A percentile compares a stretch with the other conserved stretches of the same genome.
Conservation (phyloP, 2,113 vertebrate species). For the Cariama cristata region DNA sequence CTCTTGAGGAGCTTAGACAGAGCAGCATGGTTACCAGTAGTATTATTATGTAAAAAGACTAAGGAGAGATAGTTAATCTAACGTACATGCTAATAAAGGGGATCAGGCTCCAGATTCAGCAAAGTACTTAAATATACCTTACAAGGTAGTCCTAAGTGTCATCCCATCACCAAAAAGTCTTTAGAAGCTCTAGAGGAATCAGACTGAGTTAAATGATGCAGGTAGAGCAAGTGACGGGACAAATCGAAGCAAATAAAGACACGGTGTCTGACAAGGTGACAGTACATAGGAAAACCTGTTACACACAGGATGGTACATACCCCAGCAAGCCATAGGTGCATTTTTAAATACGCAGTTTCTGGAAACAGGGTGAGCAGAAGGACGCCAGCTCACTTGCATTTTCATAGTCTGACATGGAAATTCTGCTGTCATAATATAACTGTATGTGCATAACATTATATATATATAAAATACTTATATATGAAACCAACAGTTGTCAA, state of each 20-base stretch:
- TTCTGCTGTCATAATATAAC: neutral
- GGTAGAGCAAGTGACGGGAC: neutral
- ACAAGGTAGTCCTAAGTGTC: neutral
- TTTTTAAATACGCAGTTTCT: neutral
- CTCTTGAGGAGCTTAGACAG: neutral
- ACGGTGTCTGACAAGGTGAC: fast-evolving
- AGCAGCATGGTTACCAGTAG: neutral
- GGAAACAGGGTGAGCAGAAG: neutral
- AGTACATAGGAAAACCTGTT: fast-evolving
- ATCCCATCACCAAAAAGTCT: neutral
- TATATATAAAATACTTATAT: neutral
- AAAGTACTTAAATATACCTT: neutral
- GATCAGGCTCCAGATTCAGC: neutral
- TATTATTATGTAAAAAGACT: neutral
- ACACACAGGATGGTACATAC: neutral
- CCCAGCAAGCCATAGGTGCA: neutral
- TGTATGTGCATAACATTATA: neutral
- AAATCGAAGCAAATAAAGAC: neutral
- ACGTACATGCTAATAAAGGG: neutral
- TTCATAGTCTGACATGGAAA: neutral
- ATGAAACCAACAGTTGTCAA: neutral
- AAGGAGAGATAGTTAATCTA: neutral
- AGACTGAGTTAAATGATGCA: neutral
- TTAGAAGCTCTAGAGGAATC: neutral
- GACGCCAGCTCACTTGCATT: fast-evolving